Evolutionary conservation across 2,113 vertebrate species (phyloP).

Genomic region (Ophthalmolycus amberensis): DNA sequence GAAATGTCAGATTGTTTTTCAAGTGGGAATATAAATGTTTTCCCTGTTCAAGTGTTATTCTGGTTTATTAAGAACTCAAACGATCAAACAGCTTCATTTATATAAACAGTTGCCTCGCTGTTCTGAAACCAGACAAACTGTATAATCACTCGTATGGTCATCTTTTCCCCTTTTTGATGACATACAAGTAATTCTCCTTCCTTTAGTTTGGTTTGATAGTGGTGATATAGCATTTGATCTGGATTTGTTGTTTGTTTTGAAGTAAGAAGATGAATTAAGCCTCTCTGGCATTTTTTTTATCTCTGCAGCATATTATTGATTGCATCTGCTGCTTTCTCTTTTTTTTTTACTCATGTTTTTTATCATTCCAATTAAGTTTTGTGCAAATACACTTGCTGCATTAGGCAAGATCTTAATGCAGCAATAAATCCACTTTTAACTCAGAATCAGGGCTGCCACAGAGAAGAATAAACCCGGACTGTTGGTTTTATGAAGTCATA

Average conservation of each 20-base stretch:
- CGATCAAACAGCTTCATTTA: slow-evolving; percentile 15
- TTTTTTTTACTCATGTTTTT: neutral
- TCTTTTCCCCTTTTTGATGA: neutral
- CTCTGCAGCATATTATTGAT: slow-evolving; percentile 9
- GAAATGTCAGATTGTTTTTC: slow-evolving; percentile 62
- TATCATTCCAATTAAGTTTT: slow-evolving; percentile 22
- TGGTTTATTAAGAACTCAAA: slow-evolving; percentile 32
- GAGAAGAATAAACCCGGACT: slow-evolving; percentile 12
- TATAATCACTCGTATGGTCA: neutral
- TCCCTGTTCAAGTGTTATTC: slow-evolving; percentile 17
- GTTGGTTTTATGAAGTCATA: neutral
- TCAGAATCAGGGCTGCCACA: slow-evolving; percentile 10
- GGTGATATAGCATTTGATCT: neutral
- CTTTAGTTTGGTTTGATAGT: neutral
- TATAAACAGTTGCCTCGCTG: neutral
- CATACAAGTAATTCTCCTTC: neutral
- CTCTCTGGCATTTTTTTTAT: slow-evolving; percentile 16
- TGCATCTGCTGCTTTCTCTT: slow-evolving; percentile 4
- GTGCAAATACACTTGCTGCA: slow-evolving; percentile 38
- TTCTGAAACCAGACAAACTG: neutral
- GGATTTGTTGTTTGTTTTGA: slow-evolving; percentile 29
- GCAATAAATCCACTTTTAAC: slow-evolving; percentile 29
- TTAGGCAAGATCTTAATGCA: slow-evolving; percentile 16
- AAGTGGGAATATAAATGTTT: slow-evolving; percentile 27
- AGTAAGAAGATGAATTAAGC: slow-evolving; percentile 29